These are phyloP conservation scores for Caracal caracal DNA, from an alignment of 2,113 vertebrate species.

Conservation along the genomic window DNA sequence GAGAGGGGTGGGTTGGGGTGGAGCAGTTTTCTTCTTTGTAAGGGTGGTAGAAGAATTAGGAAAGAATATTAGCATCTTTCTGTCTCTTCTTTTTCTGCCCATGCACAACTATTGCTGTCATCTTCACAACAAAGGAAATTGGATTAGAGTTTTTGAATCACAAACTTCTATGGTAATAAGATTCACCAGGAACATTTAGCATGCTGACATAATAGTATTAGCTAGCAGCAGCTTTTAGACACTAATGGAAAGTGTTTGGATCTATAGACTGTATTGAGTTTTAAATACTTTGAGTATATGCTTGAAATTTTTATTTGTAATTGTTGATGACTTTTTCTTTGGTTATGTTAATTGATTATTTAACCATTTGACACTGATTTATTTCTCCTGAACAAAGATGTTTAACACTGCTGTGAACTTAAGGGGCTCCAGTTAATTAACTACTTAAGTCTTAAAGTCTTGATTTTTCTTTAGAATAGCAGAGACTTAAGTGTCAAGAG, in stretches of 20 bases:
- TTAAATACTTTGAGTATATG: conserved; percentile 46
- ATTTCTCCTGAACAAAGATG: neutral
- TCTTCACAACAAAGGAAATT: conserved; percentile 44
- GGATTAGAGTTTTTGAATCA: conserved; percentile 33
- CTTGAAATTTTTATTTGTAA: conserved; percentile 50
- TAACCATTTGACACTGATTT: conserved; percentile 60
- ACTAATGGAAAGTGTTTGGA: conserved; percentile 53
- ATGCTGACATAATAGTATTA: conserved; percentile 16
- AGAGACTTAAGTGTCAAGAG: conserved; percentile 1
- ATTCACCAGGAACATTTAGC: conserved; percentile 21
- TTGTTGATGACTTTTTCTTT: conserved; percentile 35
- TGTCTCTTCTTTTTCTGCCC: conserved; percentile 39
- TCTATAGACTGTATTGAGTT: conserved; percentile 30
- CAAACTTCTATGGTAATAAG: conserved; percentile 6
- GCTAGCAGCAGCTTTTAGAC: conserved; percentile 13
- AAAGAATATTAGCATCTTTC: conserved; percentile 10
- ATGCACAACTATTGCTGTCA: conserved; percentile 1
- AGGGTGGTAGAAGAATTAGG: conserved; percentile 10
- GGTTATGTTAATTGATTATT: conserved; percentile 38
- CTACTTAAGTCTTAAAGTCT: conserved; percentile 4
- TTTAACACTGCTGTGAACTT: conserved; percentile 50
- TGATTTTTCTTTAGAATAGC: conserved; percentile 14
- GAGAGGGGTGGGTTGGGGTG: neutral
- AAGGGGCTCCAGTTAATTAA: conserved; percentile 53
- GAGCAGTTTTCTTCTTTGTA: neutral